Evolutionary conservation across 2,113 vertebrate genomes (phyloP).

Genomic region (Mesoclemmys tuberculata): DNA sequence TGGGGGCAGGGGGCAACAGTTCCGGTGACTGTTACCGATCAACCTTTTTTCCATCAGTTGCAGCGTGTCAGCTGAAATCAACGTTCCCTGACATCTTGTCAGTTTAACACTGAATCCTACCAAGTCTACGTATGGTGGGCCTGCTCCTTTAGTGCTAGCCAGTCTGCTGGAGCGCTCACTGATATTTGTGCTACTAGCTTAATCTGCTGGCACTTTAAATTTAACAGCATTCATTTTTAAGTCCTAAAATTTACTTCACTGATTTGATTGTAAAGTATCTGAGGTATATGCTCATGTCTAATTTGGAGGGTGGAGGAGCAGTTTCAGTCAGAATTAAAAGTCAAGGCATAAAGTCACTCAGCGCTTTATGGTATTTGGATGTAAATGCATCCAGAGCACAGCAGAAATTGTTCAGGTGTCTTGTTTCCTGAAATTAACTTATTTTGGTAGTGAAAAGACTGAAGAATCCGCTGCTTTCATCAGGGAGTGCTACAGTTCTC

Average conservation of each 20-base stretch:
- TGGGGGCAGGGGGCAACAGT: background rate
- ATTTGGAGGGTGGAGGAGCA: background rate
- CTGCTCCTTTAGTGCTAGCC: background rate
- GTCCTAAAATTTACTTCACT: background rate
- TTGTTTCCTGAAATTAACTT: background rate
- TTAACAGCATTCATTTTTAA: background rate
- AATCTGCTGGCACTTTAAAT: too few relatives aligned
- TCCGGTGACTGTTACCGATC: background rate
- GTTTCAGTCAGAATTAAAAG: rapidly evolving
- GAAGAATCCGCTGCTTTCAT: background rate
- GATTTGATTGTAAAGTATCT: background rate
- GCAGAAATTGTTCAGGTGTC: rapidly evolving
- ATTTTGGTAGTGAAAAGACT: rapidly evolving
- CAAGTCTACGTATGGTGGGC: background rate
- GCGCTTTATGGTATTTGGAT: background rate
- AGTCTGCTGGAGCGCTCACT: background rate
- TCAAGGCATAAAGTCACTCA: background rate
- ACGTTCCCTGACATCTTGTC: background rate
- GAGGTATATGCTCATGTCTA: background rate
- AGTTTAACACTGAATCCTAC: background rate
- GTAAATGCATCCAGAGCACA: background rate
- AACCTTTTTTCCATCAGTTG: background rate
- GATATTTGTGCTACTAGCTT: background rate
- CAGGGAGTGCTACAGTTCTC: background rate
- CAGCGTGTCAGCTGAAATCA: background rate